Base-by-base conservation (phyloP, 1,140 invertebrate species). In the Venustaconcha ellipsiformis region DNA sequence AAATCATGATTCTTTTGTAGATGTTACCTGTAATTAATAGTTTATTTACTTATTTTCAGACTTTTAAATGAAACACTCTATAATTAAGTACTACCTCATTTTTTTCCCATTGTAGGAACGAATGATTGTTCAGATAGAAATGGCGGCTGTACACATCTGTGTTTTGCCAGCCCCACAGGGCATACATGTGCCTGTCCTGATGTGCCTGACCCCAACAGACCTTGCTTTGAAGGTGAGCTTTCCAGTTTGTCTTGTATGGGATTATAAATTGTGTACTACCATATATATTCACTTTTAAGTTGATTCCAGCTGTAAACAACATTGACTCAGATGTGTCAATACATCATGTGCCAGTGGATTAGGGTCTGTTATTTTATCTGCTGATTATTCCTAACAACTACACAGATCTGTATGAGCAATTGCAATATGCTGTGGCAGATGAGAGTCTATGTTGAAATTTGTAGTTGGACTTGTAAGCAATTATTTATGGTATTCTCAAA, bases 171-270 rank as follows among this genome's bases (percentile, higher is more conserved):
- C 70, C 93, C 93, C 1, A 91, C 90, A 63, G 95, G 94, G 5
- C 97, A 94, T 85, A 94, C 93, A 0, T 99, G 98, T 87, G 95
- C 95, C 80, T 99, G 98, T 89, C 95, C 96, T 78, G 94, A 86
- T 57, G 37, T 73, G 0, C 93, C 94, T 83, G 87, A 87, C 12
- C 68, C 59, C 57, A 62, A 72, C 18, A 90, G 86, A 18, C 85
- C 89, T 26, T 95, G 94, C 83, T 90, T 88, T 37, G 87, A 86
- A 58, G 88, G 92, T 91, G 87, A 89, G 73, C 86, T 70, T 58
- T 56, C n/a, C 60, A 59, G 56, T 59, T 48, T 70, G 58, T 59
- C 23, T 37, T 37, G 57, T 59, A 59, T 59, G 57, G 30, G 13
- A 13, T 23, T 37, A 18, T 12, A 64, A 26, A 56, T 26, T 57